Evolutionary conservation across 2,797 vertebrate genomes (phyloP).

Genomic region (Ceryle rudis): DNA sequence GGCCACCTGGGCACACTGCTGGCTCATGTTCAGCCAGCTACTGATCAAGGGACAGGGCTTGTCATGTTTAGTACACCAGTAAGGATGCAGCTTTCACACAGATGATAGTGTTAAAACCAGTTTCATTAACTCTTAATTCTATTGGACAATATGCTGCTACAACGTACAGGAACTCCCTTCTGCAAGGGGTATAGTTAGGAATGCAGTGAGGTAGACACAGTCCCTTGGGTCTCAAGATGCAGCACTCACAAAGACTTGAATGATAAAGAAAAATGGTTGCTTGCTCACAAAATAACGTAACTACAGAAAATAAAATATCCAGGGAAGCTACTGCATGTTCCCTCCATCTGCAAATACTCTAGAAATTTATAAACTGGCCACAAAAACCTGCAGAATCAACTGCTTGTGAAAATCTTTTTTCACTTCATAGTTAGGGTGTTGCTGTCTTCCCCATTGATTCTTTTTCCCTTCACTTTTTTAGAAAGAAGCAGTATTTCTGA

Average conservation of each 20-base stretch:
- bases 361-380: not conserved
- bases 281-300: not conserved
- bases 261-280: not conserved
- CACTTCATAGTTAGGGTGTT: not conserved
- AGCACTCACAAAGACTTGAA: not conserved
- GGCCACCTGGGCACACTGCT: too few relatives aligned
- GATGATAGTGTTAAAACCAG: not conserved
- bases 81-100: not conserved
- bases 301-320: not conserved
- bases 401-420: not conserved
- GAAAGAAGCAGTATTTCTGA: not conserved
- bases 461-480: not conserved
- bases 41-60: not conserved
- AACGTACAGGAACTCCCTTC: not conserved
- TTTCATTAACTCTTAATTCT: not conserved
- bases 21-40: too few relatives aligned
- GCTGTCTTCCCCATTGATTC: not conserved
- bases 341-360: not conserved
- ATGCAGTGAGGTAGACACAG: not conserved
- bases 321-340: not conserved
- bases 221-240: not conserved
- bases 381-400: not conserved
- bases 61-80: not conserved
- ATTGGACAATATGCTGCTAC: not conserved
- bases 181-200: not conserved